Evolutionary conservation across 1,140 invertebrate species (phyloP).

Genomic region (Pissodes strobi): DNA sequence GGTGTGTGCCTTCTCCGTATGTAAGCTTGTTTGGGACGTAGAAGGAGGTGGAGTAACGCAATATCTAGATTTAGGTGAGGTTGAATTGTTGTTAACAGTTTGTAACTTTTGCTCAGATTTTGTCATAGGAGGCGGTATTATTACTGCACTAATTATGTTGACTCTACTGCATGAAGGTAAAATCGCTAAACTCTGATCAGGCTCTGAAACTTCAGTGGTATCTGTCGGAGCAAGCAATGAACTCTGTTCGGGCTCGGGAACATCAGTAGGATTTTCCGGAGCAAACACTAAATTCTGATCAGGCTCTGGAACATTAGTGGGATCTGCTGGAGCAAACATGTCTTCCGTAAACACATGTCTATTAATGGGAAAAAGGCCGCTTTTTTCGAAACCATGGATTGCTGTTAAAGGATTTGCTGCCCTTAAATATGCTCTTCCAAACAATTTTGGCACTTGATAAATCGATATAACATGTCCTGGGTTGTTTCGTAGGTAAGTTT

Average conservation of each 20-base stretch:
- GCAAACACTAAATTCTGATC: not conserved
- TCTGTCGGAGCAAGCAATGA: not conserved
- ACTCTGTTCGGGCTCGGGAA: too few relatives aligned
- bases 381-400: conserved; percentile 9
- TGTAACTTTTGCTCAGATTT: too few relatives aligned
- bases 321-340: not conserved
- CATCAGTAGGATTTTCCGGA: not conserved
- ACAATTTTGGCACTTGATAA: too few relatives aligned
- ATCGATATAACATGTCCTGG: conserved; percentile 5
- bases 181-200: not conserved
- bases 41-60: too few relatives aligned
- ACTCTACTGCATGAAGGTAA: not conserved
- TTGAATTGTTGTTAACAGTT: too few relatives aligned
- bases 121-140: not conserved
- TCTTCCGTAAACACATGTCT: too few relatives aligned
- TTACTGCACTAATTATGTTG: too few relatives aligned
- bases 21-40: not conserved
- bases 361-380: not conserved
- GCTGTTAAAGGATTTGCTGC: conserved; percentile 9
- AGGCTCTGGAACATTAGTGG: not conserved
- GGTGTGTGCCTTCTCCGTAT: too few relatives aligned
- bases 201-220: conserved; percentile 4
- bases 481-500: conserved; percentile 29
- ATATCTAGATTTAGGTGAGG: too few relatives aligned
- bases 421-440: too few relatives aligned